Percentiles rank a stretch among this genome's conserved stretches.
These are phyloP conservation scores for Aplodontia rufa DNA, from an alignment of 2,113 vertebrate species.

Conservation along the genomic window DNA sequence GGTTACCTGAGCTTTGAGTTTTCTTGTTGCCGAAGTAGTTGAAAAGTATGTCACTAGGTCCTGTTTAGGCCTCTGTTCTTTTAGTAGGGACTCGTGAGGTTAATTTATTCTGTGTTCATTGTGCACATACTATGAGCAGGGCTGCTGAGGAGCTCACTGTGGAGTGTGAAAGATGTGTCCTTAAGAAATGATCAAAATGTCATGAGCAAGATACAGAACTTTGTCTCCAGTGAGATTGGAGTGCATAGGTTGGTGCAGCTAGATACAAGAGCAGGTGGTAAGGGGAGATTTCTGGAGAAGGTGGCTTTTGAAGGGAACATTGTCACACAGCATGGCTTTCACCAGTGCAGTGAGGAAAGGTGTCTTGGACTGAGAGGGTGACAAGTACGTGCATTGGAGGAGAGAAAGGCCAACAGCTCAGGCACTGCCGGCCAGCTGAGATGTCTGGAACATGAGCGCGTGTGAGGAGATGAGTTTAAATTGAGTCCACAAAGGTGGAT, in stretches of 20 bases:
- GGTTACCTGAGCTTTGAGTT: background rate
- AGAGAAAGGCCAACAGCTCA: background rate
- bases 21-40: background rate
- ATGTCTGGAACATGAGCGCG: background rate
- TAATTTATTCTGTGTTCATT: background rate
- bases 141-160: background rate
- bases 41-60: background rate
- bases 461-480: background rate
- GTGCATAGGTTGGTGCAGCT: background rate
- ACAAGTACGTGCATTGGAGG: background rate
- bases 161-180: background rate
- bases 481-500: background rate
- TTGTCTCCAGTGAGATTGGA: background rate
- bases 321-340: background rate
- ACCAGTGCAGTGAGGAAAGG: background rate
- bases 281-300: background rate
- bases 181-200: background rate
- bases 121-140: background rate
- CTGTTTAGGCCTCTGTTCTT: conserved; percentile 11
- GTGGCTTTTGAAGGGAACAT: background rate
- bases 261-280: background rate
- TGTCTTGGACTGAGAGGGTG: background rate
- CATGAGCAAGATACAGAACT: background rate
- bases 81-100: background rate
- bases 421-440: background rate